A percentile compares a stretch with the other conserved stretches of the same genome.
phyloP scores from a whole-genome alignment of 2,113 vertebrate species.

The Tetraodon nigroviridis region DNA sequence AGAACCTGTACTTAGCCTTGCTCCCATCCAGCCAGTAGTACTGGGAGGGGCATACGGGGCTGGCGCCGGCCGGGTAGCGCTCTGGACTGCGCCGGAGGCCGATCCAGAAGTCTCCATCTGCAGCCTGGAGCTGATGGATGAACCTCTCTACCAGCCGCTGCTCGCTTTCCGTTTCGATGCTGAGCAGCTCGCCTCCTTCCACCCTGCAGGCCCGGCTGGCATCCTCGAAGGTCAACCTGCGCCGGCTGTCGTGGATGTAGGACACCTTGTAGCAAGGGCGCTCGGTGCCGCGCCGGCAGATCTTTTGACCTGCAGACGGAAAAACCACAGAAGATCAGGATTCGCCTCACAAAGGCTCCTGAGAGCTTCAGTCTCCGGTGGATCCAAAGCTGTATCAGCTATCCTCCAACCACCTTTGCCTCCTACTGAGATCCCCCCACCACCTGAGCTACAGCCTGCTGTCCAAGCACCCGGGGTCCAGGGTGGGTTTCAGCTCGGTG shows the following conservation, averaged over 20 bases:
- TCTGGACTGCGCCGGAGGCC: constrained; percentile 78
- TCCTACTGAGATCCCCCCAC: too few species aligned
- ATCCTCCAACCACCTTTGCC: too few species aligned
- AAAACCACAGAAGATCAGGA: not conserved
- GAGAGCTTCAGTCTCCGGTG: too few species aligned
- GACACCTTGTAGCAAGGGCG: constrained; percentile 89
- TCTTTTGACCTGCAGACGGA: constrained; percentile 76
- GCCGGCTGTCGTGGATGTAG: constrained; percentile 80
- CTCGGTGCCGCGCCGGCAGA: constrained; percentile 84
- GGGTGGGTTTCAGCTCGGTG: too few species aligned
- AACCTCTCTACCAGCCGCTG: constrained; percentile 85
- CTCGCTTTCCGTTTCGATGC: constrained; percentile 84
- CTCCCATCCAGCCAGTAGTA: constrained; percentile 89
- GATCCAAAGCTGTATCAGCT: too few species aligned
- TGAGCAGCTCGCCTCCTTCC: constrained; percentile 83
- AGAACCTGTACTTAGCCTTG: constrained; percentile 80
- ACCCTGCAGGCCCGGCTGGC: constrained; percentile 76
- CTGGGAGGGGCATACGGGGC: constrained; percentile 72
- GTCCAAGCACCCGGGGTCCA: too few species aligned
- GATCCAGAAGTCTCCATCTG: constrained; percentile 92
- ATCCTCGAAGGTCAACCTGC: constrained; percentile 79
- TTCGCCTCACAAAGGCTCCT: too few species aligned
- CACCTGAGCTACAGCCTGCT: too few species aligned
- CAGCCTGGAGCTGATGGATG: constrained; percentile 73
- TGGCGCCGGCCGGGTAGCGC: constrained; percentile 45